Base-by-base conservation (phyloP, 1,140 invertebrate species). In the Lepidurus packardi region DNA sequence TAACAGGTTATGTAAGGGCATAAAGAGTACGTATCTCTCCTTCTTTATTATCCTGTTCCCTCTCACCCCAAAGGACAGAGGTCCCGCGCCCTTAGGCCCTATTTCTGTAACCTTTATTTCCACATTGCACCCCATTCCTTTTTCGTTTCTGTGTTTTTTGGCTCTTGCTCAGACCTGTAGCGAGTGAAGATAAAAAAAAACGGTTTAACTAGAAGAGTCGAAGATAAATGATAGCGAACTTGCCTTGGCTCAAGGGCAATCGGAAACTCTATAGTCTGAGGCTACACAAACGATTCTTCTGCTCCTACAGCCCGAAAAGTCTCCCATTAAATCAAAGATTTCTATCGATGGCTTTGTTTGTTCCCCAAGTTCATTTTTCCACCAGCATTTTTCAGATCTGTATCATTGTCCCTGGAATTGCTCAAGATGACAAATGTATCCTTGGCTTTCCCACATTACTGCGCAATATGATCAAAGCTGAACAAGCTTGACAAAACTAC, bases 331-430 rank as follows among this genome's bases (percentile, higher is more conserved):
- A 13, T 65, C 53, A 65, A 65, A 65, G 53, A 65, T 65, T 65
- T 65, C 53, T 65, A 65, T 65, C 53, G 53, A n/a, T 65, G 21
- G 53, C 53, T 65, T 47, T 21, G 16, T 65, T 65, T 65, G 53
- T 65, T 21, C 21, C 13, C 53, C 53, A 34, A 47, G n/a, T 4
- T 65, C 53, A 65, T 65, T 13, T 65, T 65, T 65, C 21, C 6
- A 0, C 21, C 16, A 21, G 8, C 53, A n/a, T 65, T 5, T 65
- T 16, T 65, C 53, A 21, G 10, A 11, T 47, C 45, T 47, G 16
- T 34, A 34, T 34, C 34, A 34, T 4, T 34, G 34, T 34, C 34
- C 34, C 34, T 34, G 34, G 34, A 34, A 34, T 34, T 34, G 34
- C 34, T 34, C 34, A 34, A 34, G 34, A 34, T 34, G 34, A 4